A percentile compares a stretch with the other conserved stretches of the same genome.
phyloP scores from a whole-genome alignment of 2,888 invertebrate genomes.

The Nipponacmea schrenckii region DNA sequence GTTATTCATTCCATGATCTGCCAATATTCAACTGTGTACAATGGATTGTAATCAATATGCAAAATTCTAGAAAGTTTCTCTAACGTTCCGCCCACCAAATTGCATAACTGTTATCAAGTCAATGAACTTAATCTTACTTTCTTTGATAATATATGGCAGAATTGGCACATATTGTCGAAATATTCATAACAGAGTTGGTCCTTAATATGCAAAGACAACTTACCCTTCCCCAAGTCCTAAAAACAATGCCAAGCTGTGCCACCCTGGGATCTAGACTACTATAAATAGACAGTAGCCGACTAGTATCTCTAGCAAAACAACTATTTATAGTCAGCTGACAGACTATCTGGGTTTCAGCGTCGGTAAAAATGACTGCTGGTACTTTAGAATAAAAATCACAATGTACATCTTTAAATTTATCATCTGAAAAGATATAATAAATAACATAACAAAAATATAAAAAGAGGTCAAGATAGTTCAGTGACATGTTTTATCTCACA shows the following conservation, averaged over 20 bases:
- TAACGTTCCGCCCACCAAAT: no score
- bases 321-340: slow-evolving; percentile 66
- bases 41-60: no score
- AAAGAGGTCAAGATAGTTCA: no score
- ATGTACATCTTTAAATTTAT: slow-evolving; percentile 52
- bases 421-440: slow-evolving; percentile 37
- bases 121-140: no score
- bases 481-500: no score
- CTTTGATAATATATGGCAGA: no score
- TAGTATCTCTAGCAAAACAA: slow-evolving; percentile 70
- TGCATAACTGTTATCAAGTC: no score
- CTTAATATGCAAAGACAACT: slow-evolving; percentile 12
- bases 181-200: neutral
- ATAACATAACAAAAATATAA: no score
- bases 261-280: slow-evolving; percentile 70
- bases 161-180: no score
- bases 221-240: slow-evolving; percentile 69
- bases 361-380: slow-evolving; percentile 63
- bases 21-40: no score
- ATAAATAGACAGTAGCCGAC: slow-evolving; percentile 70
- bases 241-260: slow-evolving; percentile 65
- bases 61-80: no score
- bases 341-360: slow-evolving; percentile 45
- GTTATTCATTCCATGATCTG: no score
- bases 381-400: slow-evolving; percentile 66